phyloP scores from a whole-genome alignment of 2,797 vertebrate species.

The Macrochelys suwanniensis region DNA sequence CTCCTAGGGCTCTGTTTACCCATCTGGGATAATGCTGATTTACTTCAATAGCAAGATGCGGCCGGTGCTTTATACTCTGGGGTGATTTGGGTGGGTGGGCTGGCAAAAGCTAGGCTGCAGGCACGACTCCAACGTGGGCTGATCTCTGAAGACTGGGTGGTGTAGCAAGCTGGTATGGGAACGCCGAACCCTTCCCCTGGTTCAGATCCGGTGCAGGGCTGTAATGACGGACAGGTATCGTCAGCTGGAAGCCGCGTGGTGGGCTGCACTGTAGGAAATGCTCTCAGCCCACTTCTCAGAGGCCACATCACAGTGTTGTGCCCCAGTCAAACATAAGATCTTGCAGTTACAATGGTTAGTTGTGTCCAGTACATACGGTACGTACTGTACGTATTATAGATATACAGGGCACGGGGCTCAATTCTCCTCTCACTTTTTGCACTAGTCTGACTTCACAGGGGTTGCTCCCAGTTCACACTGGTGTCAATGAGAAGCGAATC shows the following conservation, averaged over 20 bases:
- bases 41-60: not conserved
- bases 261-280: too few species aligned
- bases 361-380: not conserved
- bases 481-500: not conserved
- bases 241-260: not conserved
- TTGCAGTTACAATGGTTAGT: not conserved
- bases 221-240: not conserved
- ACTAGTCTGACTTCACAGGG: not conserved
- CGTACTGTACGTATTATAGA: not conserved
- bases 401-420: not conserved
- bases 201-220: not conserved
- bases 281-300: too few species aligned
- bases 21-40: not conserved
- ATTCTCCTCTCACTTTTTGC: not conserved
- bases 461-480: not conserved
- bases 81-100: not conserved
- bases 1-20: not conserved
- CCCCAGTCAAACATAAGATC: not conserved
- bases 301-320: too few species aligned
- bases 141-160: not conserved
- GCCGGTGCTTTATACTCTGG: not conserved
- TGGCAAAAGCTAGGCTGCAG: not conserved
- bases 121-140: not conserved
- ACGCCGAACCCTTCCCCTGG: not conserved
- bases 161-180: not conserved